Evolutionary conservation across 2,797 vertebrate genomes (phyloP), one percentile per base, ranked within the genome.

Genomic region (Rhodeus uyekii): DNA sequence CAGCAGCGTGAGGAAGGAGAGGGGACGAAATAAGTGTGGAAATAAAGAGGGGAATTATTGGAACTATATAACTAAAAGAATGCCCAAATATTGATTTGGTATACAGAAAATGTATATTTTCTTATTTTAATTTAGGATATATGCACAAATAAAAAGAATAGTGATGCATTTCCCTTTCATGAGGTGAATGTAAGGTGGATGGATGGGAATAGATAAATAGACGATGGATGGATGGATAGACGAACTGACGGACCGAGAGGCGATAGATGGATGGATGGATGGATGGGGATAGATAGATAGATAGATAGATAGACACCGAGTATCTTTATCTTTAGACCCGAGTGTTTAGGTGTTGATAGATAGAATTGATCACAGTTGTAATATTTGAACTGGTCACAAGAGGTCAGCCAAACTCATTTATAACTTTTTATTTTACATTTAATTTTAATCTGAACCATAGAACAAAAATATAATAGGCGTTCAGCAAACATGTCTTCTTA

Each of bases 391-490:
- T 42, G 24, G 36, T 34, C 82, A 83, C 67, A 50, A 64, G 82
- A 53, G 65, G 76, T 63, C 67, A 55, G n/a, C 7, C 75, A 19
- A n/a, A 53, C 39, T 61, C 24, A 63, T 71, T 50, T 42, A 48
- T 38, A 71, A 22, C n/a, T 34, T 76, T 46, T 69, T 3, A 27
- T 27, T 42, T 50, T 12, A 6, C 48, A 58, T 69, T 42, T 4
- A 4, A 39, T 68, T 67, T 78, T 36, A 22, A 29, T 44, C 7
- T 24, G 8, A 71, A 46, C 71, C 78, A 29, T 39, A 5, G 42
- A 9, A 55, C 24, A 19, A 19, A 78, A 19, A 27, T 38, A 13
- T 24, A 5, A 10, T 34, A 58, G 77, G 27, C 36, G 8, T 60
- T 60, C 24, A 29, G 8, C 50, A 39, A n/a, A 9, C 22, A 13